Evolutionary conservation across 2,797 vertebrate species (phyloP), one percentile per base, ranked within the genome.

Genomic region (Echeneis naucrates): DNA sequence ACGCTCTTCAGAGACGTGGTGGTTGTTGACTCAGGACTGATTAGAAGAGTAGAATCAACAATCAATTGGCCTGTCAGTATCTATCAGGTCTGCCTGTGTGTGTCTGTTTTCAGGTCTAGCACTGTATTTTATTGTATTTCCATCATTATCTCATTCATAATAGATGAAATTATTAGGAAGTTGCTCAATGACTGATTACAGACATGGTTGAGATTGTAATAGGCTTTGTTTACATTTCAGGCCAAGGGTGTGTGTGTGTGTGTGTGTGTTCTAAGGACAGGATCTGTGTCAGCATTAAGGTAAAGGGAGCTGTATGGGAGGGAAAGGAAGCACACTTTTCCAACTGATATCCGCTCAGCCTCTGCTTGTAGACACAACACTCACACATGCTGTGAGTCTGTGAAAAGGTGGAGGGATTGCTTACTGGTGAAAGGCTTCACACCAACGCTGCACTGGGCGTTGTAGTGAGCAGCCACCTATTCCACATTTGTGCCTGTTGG

Each of bases 401-500:
- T 65, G 74, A 47, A 10, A 63, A 66, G 65, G 59, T 58, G 76
- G 76, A 68, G 35, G 23, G 42, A n/a, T 32, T 6, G 3, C 57
- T 63, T 67, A 32, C 30, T 7, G 10, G 26, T 33, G 24, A 58
- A 73, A 32, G 61, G 61, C 40, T 8, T 38, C 45, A 45, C 59
- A 59, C 44, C 50, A 58, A 64, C 1, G 13, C 61, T 59, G 75
- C 52, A 54, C 60, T 8, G 21, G 32, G 52, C 50, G 56, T 3
- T 30, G 72, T 64, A 59, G 72, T 5, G 30, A 76, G 47, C 66
- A 68, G 66, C 78, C 75, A 82, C 71, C 81, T 58, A 74, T 70
- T 74, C 35, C 70, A 69, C 30, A 82, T 85, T 87, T 81, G 50
- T 77, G 80, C 63, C 74, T 75, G 71, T 30, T 82, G 77, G 75